Evolutionary conservation across 2,888 invertebrate genomes (phyloP), one percentile per base, ranked within the genome.

Genomic region (Pterostichus madidus): DNA sequence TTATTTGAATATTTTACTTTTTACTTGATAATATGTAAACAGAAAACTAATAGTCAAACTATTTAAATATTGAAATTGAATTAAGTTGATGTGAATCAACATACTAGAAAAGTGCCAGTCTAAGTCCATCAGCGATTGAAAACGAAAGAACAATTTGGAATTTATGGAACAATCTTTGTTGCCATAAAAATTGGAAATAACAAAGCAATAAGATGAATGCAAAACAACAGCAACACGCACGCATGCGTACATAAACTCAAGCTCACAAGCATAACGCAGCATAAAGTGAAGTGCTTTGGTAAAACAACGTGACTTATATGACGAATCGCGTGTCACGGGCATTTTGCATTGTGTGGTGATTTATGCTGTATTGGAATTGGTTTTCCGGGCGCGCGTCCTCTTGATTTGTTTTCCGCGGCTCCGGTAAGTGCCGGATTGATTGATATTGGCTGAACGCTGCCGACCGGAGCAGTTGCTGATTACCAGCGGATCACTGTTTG

Each of bases 331-430:
- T 71, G 71, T 76, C 64, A 81, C 59, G 78, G 76, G 76, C 79
- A 83, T 83, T 82, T 76, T 76, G 75, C 82, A 76, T 84, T 71
- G 84, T 49, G 84, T 89, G 88, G 35, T 80, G 80, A 89, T 89
- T 89, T 89, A 89, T 89, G 88, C 87, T 88, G 86, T 87, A 80
- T 87, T 87, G 88, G 88, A 89, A 89, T 89, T 89, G 88, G 88
- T 88, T 89, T 89, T 87, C 87, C 87, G 87, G 86, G 87, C 87
- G 87, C 87, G 86, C 77, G 68, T 86, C 88, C 87, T 87, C 86
- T 86, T 87, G 88, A 88, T 88, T 89, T 88, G 88, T 87, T 88
- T 88, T 86, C 86, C 85, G 85, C 85, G 84, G 84, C 80, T 83
- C 61, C 79, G 83, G 85, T 85, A 85, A 85, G 84, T 85, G 86